These are phyloP conservation scores for Trachymyrmex septentrionalis DNA, from an alignment of 1,140 invertebrate species.

Conservation along the genomic window DNA sequence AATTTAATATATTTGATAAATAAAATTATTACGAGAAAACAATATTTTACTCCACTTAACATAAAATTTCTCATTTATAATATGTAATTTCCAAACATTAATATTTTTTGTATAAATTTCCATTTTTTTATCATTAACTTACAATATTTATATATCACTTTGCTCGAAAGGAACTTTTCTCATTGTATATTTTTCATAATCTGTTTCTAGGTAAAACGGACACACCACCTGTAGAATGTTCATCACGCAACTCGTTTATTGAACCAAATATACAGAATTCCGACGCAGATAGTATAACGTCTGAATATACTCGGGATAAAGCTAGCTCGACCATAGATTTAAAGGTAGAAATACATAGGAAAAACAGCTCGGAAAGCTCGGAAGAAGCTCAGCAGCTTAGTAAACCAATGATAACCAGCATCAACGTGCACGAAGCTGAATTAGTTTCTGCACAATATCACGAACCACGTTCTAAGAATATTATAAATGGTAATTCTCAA, in stretches of 20 bases:
- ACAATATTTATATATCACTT: not conserved
- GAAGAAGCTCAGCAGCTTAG: conserved; percentile 85
- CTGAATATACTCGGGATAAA: conserved; percentile 85
- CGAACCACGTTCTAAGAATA: conserved; percentile 76
- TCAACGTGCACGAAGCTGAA: conserved; percentile 82
- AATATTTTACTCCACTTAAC: not conserved
- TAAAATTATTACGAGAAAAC: not conserved
- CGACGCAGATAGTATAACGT: conserved; percentile 85
- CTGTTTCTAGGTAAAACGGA: conserved; percentile 83
- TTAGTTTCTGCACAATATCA: conserved; percentile 78
- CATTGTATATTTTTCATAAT: not conserved
- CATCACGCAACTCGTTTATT: conserved; percentile 88
- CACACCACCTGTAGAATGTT: conserved; percentile 88
- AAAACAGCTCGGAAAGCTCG: conserved; percentile 95
- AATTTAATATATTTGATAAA: not conserved
- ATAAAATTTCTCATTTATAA: conserved; percentile 5
- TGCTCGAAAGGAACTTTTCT: not conserved
- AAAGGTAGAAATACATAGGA: conserved; percentile 96
- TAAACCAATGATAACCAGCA: conserved; percentile 79
- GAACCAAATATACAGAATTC: conserved; percentile 85
- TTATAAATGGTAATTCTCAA: conserved; percentile 77
- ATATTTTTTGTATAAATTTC: conserved; percentile 14
- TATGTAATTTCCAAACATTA: not conserved
- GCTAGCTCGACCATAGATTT: conserved; percentile 90
- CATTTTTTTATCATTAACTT: not conserved